These are phyloP conservation scores for Leptura quadrifasciata DNA, from an alignment of 2,888 invertebrate species.

Conservation along the genomic window DNA sequence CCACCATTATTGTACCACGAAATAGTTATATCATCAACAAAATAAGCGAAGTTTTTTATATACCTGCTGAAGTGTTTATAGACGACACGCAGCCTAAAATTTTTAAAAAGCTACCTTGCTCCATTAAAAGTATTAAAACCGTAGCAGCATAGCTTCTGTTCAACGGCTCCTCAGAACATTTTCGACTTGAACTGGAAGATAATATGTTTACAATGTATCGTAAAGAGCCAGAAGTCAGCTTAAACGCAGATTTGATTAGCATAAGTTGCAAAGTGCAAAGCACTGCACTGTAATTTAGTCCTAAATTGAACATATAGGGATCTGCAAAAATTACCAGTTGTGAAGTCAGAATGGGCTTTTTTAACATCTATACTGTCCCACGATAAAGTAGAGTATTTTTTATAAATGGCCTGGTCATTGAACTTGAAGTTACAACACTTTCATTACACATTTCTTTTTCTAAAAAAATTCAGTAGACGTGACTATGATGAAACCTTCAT, in stretches of 20 bases:
- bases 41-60: too few relatives aligned
- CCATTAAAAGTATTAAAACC: neutral
- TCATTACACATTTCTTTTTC: too few relatives aligned
- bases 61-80: too few relatives aligned
- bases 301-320: neutral
- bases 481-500: too few relatives aligned
- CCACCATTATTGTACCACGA: too few relatives aligned
- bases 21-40: too few relatives aligned
- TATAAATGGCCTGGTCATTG: conserved; percentile 9
- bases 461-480: too few relatives aligned
- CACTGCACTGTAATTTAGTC: neutral
- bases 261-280: neutral
- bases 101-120: neutral
- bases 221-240: neutral
- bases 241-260: conserved; percentile 10
- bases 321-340: neutral
- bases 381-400: neutral
- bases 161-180: neutral
- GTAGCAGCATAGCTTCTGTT: neutral
- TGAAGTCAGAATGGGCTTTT: neutral
- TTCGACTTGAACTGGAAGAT: neutral
- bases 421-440: neutral
- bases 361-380: conserved; percentile 5
- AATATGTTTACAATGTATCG: conserved; percentile 17
- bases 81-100: neutral